Evolutionary conservation across 1,140 invertebrate genomes (phyloP), one percentile per base, ranked within the genome.

Genomic region (Psilanteris sp.): DNA sequence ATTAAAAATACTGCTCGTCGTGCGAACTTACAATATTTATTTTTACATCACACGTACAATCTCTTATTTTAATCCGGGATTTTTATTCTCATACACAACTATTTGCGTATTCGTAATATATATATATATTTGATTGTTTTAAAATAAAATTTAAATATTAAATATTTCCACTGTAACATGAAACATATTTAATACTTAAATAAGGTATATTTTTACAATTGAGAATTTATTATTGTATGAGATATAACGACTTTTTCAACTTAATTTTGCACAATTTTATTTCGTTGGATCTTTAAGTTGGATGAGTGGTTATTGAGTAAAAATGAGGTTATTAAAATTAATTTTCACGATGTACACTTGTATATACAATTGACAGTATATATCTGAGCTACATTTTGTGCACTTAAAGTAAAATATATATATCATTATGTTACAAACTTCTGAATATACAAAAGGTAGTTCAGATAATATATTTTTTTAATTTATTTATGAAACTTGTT

Each of bases 1-100:
- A 82, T 78, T 86, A 86, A 86, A 88, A 88, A 88, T 87, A 87
- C 83, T 87, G 85, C 79, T 87, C 81, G 77, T 81, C 75, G 62
- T 81, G 83, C 81, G 74, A 84, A 85, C 73, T 79, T 72, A 77
- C 71, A 44, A 52, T 68, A 66, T 18, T 36, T 26, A 27, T 32
- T 66, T 31, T 68, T 81, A 57, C 68, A 52, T 81, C 48, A 32
- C 48, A 62, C 54, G 20, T 57, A 52, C 39, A 52, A 44, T 31
- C 43, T 59, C 44, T 44, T 8, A 16, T 52, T 20, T 50, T 54
- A 27, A 48, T 34, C 13, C 48, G n/a, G n/a, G n/a, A n/a, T n/a
- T n/a, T n/a, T n/a, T n/a, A n/a, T n/a, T n/a, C n/a, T n/a, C n/a
- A n/a, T n/a, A n/a, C n/a, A n/a, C n/a, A n/a, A n/a, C n/a, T n/a